Base-by-base conservation (phyloP, 2,113 vertebrate species). In the Aptenodytes forsteri region DNA sequence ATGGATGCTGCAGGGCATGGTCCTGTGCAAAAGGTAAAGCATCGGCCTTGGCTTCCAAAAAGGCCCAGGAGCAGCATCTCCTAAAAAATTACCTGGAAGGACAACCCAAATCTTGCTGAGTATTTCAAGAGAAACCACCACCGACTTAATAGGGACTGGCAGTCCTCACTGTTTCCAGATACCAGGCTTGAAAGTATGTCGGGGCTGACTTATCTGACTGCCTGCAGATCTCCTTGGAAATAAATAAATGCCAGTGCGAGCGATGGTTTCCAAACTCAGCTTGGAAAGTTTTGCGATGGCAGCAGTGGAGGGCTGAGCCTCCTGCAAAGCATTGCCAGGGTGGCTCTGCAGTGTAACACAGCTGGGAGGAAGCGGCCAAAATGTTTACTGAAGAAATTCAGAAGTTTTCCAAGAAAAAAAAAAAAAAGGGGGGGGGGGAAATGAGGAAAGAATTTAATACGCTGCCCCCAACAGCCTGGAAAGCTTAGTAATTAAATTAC, bases 401-500 rank as follows among this genome's bases (percentile, higher is more conserved):
- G 25, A 84, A 42, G 59, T 61, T 81, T 92, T 92, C 67, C 88
- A 88, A 87, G 59, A 90, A n/a, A 2, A 59, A 75, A 54, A 32
- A 26, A 18, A 34, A 38, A 36, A 38, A 69, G 36, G 46, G 17
- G 26, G 14, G 59, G 62, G 36, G 46, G 16, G 18, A 64, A 84
- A 76, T 4, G 25, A 95, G 75, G 79, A 90, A 95, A 79, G 30
- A 94, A 85, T 85, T 94, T 81, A 66, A 86, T 66, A 89, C 2
- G 26, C 44, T 4, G 10, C 22, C 78, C 66, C 67, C 82, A 95
- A 54, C 50, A 93, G 93, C 71, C 89, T 87, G 90, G 54, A 94
- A 97, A 97, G 38, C 38, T 89, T 44, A 67, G 77, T 93, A 91
- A 97, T 95, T 84, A 82, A 84, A 78, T 95, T 76, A 76, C 29